phyloP scores from a whole-genome alignment of 1,140 invertebrate genomes.

The Cydia splendana region DNA sequence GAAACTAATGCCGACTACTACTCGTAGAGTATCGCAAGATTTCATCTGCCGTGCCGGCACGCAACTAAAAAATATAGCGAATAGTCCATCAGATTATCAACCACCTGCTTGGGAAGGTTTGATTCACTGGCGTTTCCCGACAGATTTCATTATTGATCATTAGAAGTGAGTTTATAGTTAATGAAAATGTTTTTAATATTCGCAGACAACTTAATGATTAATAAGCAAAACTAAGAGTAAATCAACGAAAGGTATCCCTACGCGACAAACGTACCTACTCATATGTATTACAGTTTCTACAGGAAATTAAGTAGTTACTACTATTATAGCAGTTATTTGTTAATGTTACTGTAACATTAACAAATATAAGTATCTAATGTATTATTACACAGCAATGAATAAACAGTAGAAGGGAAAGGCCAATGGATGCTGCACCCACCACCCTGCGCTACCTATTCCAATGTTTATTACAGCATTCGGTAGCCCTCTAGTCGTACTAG shows the following conservation, averaged over 20 bases:
- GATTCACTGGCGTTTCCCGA: background rate
- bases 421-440: slow-evolving; percentile 5
- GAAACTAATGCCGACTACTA: background rate
- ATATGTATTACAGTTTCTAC: no score
- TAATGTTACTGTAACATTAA: no score
- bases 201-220: no score
- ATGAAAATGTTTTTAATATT: background rate
- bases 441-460: background rate
- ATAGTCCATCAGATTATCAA: slow-evolving; percentile 20
- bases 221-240: no score
- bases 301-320: no score
- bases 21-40: slow-evolving; percentile 14
- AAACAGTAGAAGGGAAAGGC: background rate
- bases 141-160: background rate
- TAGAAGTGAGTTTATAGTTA: background rate
- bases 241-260: no score
- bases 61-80: slow-evolving; percentile 24
- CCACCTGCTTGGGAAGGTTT: slow-evolving; percentile 2
- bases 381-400: background rate
- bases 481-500: background rate
- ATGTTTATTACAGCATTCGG: slow-evolving; percentile 8
- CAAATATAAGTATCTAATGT: background rate
- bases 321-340: no score
- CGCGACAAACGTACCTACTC: no score
- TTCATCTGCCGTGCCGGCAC: slow-evolving; percentile 25